These are phyloP conservation scores for Potorous gilbertii DNA, from an alignment of 2,797 vertebrate genomes.

Conservation along the genomic window DNA sequence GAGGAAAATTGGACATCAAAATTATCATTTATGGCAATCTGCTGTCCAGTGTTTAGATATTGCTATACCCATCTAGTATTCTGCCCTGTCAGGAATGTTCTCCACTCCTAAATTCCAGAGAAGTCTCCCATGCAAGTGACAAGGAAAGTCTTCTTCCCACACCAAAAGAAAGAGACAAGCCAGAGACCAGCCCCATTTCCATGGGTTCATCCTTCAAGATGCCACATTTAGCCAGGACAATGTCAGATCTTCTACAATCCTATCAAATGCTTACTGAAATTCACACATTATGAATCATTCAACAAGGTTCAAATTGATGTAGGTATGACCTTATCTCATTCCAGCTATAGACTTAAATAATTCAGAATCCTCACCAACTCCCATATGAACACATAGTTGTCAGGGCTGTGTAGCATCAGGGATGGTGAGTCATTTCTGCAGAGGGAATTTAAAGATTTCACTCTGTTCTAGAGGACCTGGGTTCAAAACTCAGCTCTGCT, in stretches of 20 bases:
- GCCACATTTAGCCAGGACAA: background rate
- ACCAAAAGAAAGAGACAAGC: background rate
- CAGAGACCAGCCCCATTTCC: background rate
- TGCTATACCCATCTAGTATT: background rate
- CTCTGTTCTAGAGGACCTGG: background rate
- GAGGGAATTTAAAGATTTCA: background rate
- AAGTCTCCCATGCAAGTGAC: background rate
- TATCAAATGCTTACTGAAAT: background rate
- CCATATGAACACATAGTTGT: background rate
- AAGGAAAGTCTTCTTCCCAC: background rate
- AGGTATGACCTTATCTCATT: background rate
- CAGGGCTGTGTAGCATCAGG: background rate
- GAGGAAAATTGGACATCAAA: background rate
- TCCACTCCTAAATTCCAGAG: background rate
- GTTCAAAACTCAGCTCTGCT: background rate
- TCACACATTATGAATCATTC: background rate
- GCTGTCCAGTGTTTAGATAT: background rate
- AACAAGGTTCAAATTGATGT: background rate
- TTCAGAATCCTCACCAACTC: background rate
- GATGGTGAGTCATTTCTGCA: background rate
- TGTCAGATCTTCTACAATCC: background rate
- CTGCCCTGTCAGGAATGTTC: background rate
- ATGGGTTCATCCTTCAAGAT: background rate
- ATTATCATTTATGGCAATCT: background rate
- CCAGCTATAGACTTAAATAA: background rate